A percentile compares a stretch with the other conserved stretches of the same genome.
These are phyloP conservation scores for Acrobasis consociella DNA, from an alignment of 2,888 invertebrate genomes.

Conservation along the genomic window DNA sequence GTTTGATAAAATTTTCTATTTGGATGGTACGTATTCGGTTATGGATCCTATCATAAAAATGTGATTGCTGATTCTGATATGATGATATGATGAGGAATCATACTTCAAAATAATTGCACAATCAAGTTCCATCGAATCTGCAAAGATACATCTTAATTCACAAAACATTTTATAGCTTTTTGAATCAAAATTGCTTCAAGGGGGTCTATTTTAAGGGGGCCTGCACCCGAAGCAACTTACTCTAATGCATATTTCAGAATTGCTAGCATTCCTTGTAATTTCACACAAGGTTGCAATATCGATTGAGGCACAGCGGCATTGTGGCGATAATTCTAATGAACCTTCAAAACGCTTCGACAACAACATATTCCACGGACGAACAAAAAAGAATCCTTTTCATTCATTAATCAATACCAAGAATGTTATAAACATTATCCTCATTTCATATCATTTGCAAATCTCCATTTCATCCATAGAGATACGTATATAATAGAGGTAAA, in stretches of 20 bases:
- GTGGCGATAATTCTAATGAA: conserved; percentile 25
- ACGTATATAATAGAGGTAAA: conserved; percentile 39
- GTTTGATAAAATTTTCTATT: too few species aligned
- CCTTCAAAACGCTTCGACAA: conserved; percentile 23
- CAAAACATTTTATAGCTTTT: not conserved
- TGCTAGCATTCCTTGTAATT: conserved; percentile 40
- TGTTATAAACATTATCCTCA: conserved; percentile 5
- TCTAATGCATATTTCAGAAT: conserved; percentile 40
- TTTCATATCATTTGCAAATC: conserved; percentile 1
- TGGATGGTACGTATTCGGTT: too few species aligned
- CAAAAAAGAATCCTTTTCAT: conserved; percentile 23
- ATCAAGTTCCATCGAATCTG: not conserved
- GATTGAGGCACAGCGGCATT: conserved; percentile 43
- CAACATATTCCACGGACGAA: conserved; percentile 16
- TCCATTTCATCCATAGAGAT: conserved; percentile 21
- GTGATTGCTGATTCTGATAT: too few species aligned
- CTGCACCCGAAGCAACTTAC: conserved; percentile 16
- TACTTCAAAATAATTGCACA: not conserved
- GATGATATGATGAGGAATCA: too few species aligned
- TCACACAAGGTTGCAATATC: conserved; percentile 61
- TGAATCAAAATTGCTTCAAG: not conserved
- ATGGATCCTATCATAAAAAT: too few species aligned
- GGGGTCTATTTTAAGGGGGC: not conserved
- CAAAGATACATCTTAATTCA: not conserved
- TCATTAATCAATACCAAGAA: conserved; percentile 32